phyloP scores from a whole-genome alignment of 2,797 vertebrate genomes.

The Scomberomorus guttatus region DNA sequence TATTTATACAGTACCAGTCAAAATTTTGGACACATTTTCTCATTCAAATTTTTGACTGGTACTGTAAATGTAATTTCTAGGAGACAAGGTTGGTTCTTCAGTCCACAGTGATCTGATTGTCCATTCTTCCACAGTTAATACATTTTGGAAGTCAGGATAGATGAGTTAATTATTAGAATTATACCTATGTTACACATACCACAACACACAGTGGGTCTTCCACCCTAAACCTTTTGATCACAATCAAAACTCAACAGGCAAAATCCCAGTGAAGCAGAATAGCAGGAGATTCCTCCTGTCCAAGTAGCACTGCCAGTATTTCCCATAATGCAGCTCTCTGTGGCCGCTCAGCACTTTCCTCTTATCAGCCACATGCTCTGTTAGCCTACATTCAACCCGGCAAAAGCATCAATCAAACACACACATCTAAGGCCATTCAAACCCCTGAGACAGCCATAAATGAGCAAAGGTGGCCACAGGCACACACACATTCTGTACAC shows the following conservation, averaged over 20 bases:
- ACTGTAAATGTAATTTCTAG: too few species aligned
- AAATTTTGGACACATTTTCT: too few species aligned
- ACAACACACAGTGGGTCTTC: too few species aligned
- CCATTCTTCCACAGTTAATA: too few species aligned
- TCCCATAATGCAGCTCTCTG: conserved; percentile 37
- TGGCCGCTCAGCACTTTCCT: conserved; percentile 30
- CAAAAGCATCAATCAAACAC: conserved; percentile 55
- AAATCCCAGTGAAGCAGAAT: conserved; percentile 1
- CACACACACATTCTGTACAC: neutral
- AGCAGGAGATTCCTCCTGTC: conserved; percentile 32
- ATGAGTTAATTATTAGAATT: too few species aligned
- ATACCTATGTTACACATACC: too few species aligned
- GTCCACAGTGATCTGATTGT: too few species aligned
- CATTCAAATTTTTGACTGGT: too few species aligned
- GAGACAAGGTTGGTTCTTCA: too few species aligned
- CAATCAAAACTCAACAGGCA: conserved; percentile 5
- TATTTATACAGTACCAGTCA: too few species aligned
- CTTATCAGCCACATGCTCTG: conserved; percentile 36
- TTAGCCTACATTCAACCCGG: conserved; percentile 64
- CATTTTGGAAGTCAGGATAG: too few species aligned
- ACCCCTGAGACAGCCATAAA: conserved; percentile 38
- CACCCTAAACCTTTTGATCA: too few species aligned
- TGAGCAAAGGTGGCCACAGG: conserved; percentile 37
- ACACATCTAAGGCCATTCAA: conserved; percentile 38
- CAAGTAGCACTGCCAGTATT: conserved; percentile 20